Base-by-base conservation (phyloP, 2,797 vertebrate genomes). In the Thunnus albacares region DNA sequence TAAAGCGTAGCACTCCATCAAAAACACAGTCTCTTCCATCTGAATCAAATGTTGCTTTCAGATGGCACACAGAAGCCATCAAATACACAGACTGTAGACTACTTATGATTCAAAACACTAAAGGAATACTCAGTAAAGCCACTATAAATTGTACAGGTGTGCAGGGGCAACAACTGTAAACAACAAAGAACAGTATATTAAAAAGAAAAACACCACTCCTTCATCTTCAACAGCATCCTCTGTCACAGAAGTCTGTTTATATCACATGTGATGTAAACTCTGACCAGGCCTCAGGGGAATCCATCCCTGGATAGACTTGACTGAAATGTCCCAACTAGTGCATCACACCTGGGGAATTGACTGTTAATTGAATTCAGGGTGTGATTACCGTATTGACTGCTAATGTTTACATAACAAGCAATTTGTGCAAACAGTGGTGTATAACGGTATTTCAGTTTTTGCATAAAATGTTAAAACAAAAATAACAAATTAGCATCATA, bases 301-400 rank as follows among this genome's bases (percentile, higher is more conserved):
- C 12, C 28, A 12, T 45, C 56, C 5, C 17, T 13, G 11, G 6
- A 43, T 20, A 30, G 18, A 53, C 49, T 56, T 18, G 15, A 35
- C 47, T 28, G 12, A 24, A 4, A 45, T 38, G 55, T 47, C 28
- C 11, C 26, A 22, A 20, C 28, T 22, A 18, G 17, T 22, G 5
- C 18, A 49, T 38, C 56, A 4, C 33, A 71, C 2, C 41, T n/a
- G 20, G 13, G 52, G 30, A 30, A 67, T 1, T 17, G 6, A 11
- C 22, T 59, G n/a, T 53, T 66, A 14, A 70, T 20, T 63, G 52
- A 53, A 6, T 55, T 49, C 14, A 58, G 43, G 33, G 18, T 64
- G 59, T 64, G 66, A 57, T 51, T 22, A 45, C 20, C 1, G 4
- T 7, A 41, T 11, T 18, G 49, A 64, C 28, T 24, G 20, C n/a